Evolutionary conservation across 2,113 vertebrate genomes (phyloP).

Genomic region (Upupa epops): DNA sequence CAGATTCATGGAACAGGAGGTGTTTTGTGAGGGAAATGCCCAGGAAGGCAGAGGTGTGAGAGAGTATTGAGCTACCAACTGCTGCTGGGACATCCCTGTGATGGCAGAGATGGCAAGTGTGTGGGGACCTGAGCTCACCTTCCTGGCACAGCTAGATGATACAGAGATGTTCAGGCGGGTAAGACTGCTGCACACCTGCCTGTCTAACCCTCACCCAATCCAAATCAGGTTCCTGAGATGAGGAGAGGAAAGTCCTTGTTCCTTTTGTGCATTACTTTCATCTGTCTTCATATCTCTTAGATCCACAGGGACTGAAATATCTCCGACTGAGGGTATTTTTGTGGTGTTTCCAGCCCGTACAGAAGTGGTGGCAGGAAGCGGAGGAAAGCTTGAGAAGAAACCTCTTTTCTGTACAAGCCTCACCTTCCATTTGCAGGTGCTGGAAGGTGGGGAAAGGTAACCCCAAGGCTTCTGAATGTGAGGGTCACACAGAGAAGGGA

Average conservation of each 20-base stretch:
- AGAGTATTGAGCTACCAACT: neutral
- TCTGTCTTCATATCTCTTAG: neutral
- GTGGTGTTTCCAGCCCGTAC: neutral
- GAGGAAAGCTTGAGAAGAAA: neutral
- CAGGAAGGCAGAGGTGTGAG: accelerated
- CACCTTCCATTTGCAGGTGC: neutral
- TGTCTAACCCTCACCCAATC: neutral
- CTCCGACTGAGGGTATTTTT: neutral
- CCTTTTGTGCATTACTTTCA: neutral
- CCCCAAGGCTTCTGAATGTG: neutral
- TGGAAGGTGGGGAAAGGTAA: neutral
- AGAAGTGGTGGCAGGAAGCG: neutral
- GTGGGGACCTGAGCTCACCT: neutral
- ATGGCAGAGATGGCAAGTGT: too few relatives aligned
- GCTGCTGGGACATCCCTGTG: neutral
- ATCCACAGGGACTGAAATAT: neutral
- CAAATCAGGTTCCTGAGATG: neutral
- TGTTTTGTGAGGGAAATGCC: neutral
- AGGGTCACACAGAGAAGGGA: neutral
- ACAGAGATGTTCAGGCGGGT: neutral
- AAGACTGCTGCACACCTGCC: neutral
- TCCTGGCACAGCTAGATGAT: neutral
- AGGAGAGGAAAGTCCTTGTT: neutral
- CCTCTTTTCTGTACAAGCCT: neutral
- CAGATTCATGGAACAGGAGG: neutral